A percentile compares a stretch with the other conserved stretches of the same genome.
phyloP scores from a whole-genome alignment of 2,113 vertebrate genomes.

The Variabilichromis moorii region DNA sequence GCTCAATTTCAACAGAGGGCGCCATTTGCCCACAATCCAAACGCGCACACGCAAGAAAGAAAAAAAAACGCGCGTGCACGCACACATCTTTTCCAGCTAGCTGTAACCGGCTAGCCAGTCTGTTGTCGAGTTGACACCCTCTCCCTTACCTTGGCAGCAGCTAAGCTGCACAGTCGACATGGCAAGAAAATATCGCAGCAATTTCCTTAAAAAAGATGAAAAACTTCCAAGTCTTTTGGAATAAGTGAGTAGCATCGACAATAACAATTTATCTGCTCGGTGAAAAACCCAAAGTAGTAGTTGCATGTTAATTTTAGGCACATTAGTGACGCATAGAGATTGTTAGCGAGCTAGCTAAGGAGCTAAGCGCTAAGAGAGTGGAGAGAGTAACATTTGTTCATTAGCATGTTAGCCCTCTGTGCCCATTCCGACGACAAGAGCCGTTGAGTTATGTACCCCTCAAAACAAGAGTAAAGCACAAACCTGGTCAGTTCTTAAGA shows the following conservation, averaged over 20 bases:
- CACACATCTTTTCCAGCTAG: slow-evolving; percentile 42
- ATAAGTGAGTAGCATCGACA: slow-evolving; percentile 59
- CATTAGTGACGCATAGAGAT: slow-evolving; percentile 37
- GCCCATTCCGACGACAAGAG: not conserved
- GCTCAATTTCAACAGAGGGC: slow-evolving; percentile 12
- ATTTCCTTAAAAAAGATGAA: slow-evolving; percentile 69
- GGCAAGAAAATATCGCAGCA: slow-evolving; percentile 65
- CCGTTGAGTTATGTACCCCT: not conserved
- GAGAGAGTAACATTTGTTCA: slow-evolving; percentile 32
- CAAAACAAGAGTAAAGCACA: not conserved
- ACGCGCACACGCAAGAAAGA: not conserved
- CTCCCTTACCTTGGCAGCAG: slow-evolving; percentile 65
- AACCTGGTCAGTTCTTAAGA: rapidly evolving
- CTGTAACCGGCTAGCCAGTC: slow-evolving; percentile 61
- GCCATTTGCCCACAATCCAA: not conserved
- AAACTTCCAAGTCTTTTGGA: slow-evolving; percentile 65
- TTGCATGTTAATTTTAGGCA: not conserved
- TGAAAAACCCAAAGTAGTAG: not conserved
- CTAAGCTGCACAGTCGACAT: slow-evolving; percentile 70
- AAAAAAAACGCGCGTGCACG: not conserved
- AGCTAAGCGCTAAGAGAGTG: slow-evolving; percentile 1
- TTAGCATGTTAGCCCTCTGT: slow-evolving; percentile 26
- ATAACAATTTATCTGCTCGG: rapidly evolving
- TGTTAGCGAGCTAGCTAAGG: slow-evolving; percentile 16
- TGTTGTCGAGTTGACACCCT: slow-evolving; percentile 64